Percentiles rank a stretch among this genome's conserved stretches.
phyloP scores from a whole-genome alignment of 64 coral and sea anemone genomes.

The Cladopsammia gracilis region DNA sequence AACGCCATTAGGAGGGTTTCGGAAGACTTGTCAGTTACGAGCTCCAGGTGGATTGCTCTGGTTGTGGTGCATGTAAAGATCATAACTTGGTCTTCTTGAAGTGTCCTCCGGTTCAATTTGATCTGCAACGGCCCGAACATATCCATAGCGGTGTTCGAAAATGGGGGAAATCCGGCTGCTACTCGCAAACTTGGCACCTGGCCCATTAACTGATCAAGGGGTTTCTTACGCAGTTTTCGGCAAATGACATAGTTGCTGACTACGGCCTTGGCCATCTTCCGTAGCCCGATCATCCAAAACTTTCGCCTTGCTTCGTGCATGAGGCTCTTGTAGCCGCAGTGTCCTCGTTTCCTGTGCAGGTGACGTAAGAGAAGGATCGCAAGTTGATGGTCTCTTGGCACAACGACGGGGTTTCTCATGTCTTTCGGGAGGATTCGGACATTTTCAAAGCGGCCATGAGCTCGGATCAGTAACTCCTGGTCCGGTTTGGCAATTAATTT shows the following conservation, averaged over 20 bases:
- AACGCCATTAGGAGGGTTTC: too few species aligned
- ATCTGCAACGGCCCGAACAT: conserved; percentile 72
- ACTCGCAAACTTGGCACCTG: conserved; percentile 71
- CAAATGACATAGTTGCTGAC: conserved; percentile 56
- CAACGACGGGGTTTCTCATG: conserved; percentile 44
- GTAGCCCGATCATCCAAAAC: conserved; percentile 5
- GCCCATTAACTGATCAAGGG: conserved; percentile 69
- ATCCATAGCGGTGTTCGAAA: conserved; percentile 65
- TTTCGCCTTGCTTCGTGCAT: conserved; percentile 12
- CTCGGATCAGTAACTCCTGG: conserved; percentile 28
- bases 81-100: too few species aligned
- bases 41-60: too few species aligned
- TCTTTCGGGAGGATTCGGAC: background rate
- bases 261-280: background rate
- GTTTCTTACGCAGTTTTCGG: conserved; percentile 64
- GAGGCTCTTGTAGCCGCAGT: conserved; percentile 40
- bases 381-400: conserved; percentile 24
- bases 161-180: conserved; percentile 43
- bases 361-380: conserved; percentile 1
- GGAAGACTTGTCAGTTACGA: too few species aligned
- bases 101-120: conserved; percentile 36
- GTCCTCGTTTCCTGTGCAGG: conserved; percentile 33
- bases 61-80: too few species aligned
- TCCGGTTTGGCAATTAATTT: conserved; percentile 35
- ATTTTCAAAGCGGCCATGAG: conserved; percentile 57